phyloP scores from a whole-genome alignment of 2,888 invertebrate genomes.

The Melanostoma scalare region DNA sequence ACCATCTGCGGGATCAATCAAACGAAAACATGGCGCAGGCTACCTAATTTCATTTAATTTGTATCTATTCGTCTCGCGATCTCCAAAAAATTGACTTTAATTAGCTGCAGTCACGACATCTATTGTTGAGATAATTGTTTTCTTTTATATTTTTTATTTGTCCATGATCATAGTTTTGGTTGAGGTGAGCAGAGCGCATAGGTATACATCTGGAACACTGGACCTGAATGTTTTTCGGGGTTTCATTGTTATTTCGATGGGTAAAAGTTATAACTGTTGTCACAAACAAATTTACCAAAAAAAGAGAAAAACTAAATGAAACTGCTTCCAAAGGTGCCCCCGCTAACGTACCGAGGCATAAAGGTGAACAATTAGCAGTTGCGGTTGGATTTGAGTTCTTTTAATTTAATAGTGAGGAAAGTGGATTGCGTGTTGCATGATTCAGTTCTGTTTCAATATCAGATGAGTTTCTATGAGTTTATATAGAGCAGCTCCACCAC shows the following conservation, averaged over 20 bases:
- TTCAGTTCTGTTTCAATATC: neutral
- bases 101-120: slow-evolving; percentile 67
- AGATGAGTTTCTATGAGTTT: no score
- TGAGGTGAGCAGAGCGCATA: slow-evolving; percentile 30
- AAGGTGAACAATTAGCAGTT: slow-evolving; percentile 76
- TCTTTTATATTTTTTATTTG: slow-evolving; percentile 53
- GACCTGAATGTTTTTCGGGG: neutral
- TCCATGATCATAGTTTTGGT: slow-evolving; percentile 59
- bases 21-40: slow-evolving; percentile 75
- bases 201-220: slow-evolving; percentile 6
- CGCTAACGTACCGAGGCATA: slow-evolving; percentile 54
- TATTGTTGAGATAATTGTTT: slow-evolving; percentile 65
- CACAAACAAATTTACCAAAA: slow-evolving; percentile 58
- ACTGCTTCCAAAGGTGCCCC: slow-evolving; percentile 18
- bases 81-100: slow-evolving; percentile 63
- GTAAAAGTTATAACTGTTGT: slow-evolving; percentile 60
- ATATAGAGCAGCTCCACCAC: no score
- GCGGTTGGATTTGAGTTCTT: slow-evolving; percentile 56
- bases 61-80: slow-evolving; percentile 66
- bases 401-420: neutral
- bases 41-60: slow-evolving; percentile 72
- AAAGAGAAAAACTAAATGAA: slow-evolving; percentile 31
- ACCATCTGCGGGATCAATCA: slow-evolving; percentile 80
- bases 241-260: slow-evolving; percentile 27
- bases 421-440: slow-evolving; percentile 56